Base-by-base conservation (phyloP, 2,888 invertebrate species). In the Empis stercorea region DNA sequence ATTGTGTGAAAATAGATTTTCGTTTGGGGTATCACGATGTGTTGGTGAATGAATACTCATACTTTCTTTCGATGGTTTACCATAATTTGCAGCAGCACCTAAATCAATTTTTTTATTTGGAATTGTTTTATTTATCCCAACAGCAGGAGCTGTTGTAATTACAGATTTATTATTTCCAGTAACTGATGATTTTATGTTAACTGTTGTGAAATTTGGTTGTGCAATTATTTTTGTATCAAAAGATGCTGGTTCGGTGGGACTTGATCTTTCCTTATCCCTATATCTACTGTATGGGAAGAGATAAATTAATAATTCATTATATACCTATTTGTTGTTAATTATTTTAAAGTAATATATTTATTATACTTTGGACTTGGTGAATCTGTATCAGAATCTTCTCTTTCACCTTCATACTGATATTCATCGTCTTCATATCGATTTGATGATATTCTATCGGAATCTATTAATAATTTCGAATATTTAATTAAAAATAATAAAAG, bases 11-110 rank as follows among this genome's bases (percentile, higher is more conserved):
- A 66, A 63, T 20, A 66, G 52, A 54, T 62, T 61, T 49, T 59
- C 57, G 48, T 41, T 49, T 36, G 68, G 67, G n/a, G 65, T 65
- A 55, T 69, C 68, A 20, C 70, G 71, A 58, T 66, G 67, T 47
- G 66, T 67, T 49, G 65, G 66, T 46, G 65, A 65, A 56, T 70
- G 68, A 41, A 70, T 70, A 27, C 70, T 68, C n/a, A 60, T 61
- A 13, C 59, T 57, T 47, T 17, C 17, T 54, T 59, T 10, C 58
- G 54, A 51, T 30, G 56, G 71, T 59, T 76, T 75, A n/a, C 80
- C 81, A 60, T 79, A 84, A 58, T 74, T 76, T 2, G 80, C 80
- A 5, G 84, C 84, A 36, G 84, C 84, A 46, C 77, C 78, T 47
- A 78, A 61, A 52, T 77, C 76, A n/a, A 77, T 76, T 60, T 72